Evolutionary conservation across 2,888 invertebrate species (phyloP), one percentile per base, ranked within the genome.

Genomic region (Mantis religiosa): DNA sequence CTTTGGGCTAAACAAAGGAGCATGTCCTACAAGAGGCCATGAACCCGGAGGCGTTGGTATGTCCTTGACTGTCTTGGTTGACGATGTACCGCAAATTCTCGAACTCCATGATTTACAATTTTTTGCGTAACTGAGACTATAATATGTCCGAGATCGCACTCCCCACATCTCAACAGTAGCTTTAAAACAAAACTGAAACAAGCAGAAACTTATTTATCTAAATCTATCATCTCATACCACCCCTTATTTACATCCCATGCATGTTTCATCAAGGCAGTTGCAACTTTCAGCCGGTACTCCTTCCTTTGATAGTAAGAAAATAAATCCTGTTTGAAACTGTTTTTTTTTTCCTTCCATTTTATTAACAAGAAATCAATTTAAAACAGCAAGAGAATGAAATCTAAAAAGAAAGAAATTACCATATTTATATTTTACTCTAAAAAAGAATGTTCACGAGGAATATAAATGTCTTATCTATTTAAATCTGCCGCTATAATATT

Each of bases 1-100:
- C 85, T 92, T 92, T 54, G 92, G 92, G 12, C 92, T 90, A 91
- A 93, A 93, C 89, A 93, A 91, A 91, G 93, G 92, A 0, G 92
- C 91, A 90, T 93, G 93, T 6, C 93, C 93, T 15, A 93, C 89
- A 28, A 93, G 6, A 20, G 93, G 93, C 90, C 91, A 92, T 14
- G 15, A n/a, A 3, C 91, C 90, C 89, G 90, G 83, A 47, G 89
- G 28, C 28, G 84, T 34, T 82, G 92, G 92, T 25, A 93, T 86
- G 41, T 92, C 90, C 8, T 90, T 88, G 85, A 92, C 91, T 28
- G 91, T 81, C 90, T 92, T 84, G 12, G n/a, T 71, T 27, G 41
- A 41, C n/a, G 14, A 41, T 25, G 6, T 27, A 27, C 28, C 28
- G 84, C 28, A 84, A 1, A 71, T 25, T 71, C 54, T 71, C 20